Evolutionary conservation across 2,797 vertebrate genomes (phyloP).

Genomic region (Oophaga sylvatica): DNA sequence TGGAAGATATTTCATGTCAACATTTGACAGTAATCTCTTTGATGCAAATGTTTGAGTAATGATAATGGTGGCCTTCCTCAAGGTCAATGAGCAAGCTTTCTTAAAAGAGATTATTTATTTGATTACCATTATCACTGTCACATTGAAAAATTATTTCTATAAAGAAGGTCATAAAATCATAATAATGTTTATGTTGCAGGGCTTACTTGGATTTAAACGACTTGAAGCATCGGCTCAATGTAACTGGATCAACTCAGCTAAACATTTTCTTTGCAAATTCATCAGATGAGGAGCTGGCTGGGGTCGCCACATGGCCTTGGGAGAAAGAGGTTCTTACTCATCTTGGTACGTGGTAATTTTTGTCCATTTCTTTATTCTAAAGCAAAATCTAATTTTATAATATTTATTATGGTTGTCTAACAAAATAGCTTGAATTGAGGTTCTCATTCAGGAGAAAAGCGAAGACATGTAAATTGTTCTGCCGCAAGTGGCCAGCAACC

Average conservation of each 20-base stretch:
- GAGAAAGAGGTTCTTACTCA: constrained; percentile 97
- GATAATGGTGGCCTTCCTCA: constrained; percentile 21
- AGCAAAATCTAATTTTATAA: too few relatives aligned
- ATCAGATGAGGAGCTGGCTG: constrained; percentile 94
- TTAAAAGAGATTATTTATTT: constrained; percentile 26
- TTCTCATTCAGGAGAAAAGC: too few relatives aligned
- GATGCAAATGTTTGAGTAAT: constrained; percentile 36
- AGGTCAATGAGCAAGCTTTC: constrained; percentile 25
- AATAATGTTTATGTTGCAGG: constrained; percentile 74
- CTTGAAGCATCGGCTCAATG: constrained; percentile 89
- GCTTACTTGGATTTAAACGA: constrained; percentile 97
- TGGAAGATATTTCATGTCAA: constrained; percentile 20
- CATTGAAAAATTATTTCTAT: constrained; percentile 16
- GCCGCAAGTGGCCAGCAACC: too few relatives aligned
- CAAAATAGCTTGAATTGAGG: too few relatives aligned
- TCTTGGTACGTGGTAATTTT: constrained; percentile 80
- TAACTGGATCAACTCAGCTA: constrained; percentile 95
- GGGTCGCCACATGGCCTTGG: constrained; percentile 98
- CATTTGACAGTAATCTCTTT: constrained; percentile 35
- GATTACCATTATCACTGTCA: constrained; percentile 20
- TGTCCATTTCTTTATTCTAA: not conserved
- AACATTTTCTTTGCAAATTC: constrained; percentile 99
- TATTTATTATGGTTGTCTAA: too few relatives aligned
- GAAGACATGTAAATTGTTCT: too few relatives aligned
- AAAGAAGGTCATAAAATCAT: constrained; percentile 22